Conservation (phyloP, 64 coral and sea anemone species). For the Stylophora pistillata region DNA sequence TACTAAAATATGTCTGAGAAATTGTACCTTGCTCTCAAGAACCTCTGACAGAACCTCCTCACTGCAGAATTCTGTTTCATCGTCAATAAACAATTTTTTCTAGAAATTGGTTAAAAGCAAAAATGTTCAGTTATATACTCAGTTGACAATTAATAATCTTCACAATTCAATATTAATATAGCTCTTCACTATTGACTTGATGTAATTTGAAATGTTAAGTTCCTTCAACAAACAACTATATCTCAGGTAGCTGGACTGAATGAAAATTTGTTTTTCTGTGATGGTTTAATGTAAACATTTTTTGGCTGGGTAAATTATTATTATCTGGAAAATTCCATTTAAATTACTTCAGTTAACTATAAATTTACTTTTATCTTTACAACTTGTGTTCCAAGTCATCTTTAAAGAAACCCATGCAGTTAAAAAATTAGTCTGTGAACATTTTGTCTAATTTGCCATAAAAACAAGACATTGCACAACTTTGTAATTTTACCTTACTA, state of each 20-base stretch:
- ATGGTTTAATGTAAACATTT: too few species aligned
- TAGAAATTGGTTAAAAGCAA: constrained; percentile 30
- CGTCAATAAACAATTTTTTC: constrained; percentile 89
- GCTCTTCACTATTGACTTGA: neutral
- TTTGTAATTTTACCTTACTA: constrained; percentile 55
- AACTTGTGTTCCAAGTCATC: too few species aligned
- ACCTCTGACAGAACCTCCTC: constrained; percentile 82
- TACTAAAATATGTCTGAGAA: neutral
- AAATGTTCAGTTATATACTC: neutral
- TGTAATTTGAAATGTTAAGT: neutral
- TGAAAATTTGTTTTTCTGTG: too few species aligned
- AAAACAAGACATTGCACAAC: neutral
- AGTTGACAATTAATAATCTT: neutral
- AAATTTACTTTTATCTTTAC: too few species aligned
- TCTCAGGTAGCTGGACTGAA: too few species aligned
- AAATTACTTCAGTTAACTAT: too few species aligned
- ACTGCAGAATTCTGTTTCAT: constrained; percentile 93
- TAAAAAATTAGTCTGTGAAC: too few species aligned
- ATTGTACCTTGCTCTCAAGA: constrained; percentile 83
- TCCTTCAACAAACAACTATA: too few species aligned
- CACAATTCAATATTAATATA: neutral
- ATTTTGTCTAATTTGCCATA: too few species aligned
- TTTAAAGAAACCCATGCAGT: too few species aligned
- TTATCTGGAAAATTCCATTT: too few species aligned
- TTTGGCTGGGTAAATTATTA: too few species aligned